Evolutionary conservation across 2,113 vertebrate genomes (phyloP).

Genomic region (Corythornis madagascariensis): DNA sequence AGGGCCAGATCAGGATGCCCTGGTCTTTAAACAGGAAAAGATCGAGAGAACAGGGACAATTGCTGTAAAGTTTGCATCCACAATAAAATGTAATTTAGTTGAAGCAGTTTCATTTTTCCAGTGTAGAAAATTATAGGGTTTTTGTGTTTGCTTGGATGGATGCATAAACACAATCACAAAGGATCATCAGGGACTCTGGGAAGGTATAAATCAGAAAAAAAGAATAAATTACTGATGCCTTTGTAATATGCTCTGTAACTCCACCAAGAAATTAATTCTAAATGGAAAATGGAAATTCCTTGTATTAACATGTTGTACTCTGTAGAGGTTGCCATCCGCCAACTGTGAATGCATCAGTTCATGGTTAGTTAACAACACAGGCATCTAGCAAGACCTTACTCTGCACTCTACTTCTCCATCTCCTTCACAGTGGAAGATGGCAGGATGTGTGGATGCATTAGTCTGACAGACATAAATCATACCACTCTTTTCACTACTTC

Average conservation of each 20-base stretch:
- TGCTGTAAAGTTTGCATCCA: not conserved
- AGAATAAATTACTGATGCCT: not conserved
- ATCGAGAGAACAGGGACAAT: not conserved
- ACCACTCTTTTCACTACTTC: not conserved
- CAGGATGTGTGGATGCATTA: not conserved
- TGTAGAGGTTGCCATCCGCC: not conserved
- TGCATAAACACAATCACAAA: not conserved
- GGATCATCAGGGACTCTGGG: not conserved
- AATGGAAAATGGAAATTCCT: not conserved
- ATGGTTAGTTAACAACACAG: accelerated
- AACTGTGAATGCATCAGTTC: accelerated
- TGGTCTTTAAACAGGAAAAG: not conserved
- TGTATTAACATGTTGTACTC: not conserved
- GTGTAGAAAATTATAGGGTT: not conserved
- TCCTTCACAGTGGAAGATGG: not conserved
- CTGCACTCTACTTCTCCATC: accelerated
- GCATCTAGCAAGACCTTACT: not conserved
- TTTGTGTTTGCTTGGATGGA: not conserved
- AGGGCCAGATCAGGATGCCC: not conserved
- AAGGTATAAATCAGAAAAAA: not conserved
- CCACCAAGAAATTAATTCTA: not conserved
- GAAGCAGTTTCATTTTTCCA: not conserved
- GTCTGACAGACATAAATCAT: not conserved
- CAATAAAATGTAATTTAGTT: not conserved
- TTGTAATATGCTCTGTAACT: not conserved